phyloP scores from a whole-genome alignment of 2,113 vertebrate species.

The Calidris pugnax region DNA sequence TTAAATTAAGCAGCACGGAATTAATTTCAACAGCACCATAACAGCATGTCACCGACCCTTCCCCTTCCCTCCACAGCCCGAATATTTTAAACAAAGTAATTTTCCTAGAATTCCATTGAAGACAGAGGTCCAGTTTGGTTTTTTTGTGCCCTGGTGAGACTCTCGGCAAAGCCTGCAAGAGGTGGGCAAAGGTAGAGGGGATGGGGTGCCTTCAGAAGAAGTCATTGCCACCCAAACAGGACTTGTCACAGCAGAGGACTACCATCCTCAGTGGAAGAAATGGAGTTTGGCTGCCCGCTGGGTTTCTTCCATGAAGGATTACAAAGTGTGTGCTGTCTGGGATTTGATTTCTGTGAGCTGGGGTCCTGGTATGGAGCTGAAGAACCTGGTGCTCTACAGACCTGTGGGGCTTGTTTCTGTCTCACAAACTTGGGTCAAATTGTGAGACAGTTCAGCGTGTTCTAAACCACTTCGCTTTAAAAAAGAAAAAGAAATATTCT shows the following conservation, averaged over 20 bases:
- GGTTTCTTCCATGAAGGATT: background rate
- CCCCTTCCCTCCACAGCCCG: background rate
- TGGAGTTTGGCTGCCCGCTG: constrained; percentile 27
- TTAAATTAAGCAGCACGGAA: background rate
- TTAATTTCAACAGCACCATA: background rate
- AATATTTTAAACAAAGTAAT: background rate
- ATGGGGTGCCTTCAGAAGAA: background rate
- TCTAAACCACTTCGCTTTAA: background rate
- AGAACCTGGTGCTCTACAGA: background rate
- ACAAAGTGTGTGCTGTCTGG: background rate
- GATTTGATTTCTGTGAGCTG: background rate
- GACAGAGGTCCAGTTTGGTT: background rate
- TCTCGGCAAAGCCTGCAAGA: background rate
- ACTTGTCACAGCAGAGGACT: constrained; percentile 11
- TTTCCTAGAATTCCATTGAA: background rate
- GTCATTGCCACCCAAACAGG: background rate
- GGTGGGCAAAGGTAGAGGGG: background rate
- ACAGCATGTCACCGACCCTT: background rate
- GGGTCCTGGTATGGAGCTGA: background rate
- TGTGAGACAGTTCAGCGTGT: background rate
- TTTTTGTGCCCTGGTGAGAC: background rate
- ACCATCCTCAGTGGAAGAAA: background rate
- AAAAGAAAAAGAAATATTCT: background rate
- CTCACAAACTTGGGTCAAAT: background rate
- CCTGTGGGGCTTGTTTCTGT: background rate